These are phyloP conservation scores for Drosophila ananassae DNA, from an alignment of 1,140 invertebrate genomes.

Conservation along the genomic window DNA sequence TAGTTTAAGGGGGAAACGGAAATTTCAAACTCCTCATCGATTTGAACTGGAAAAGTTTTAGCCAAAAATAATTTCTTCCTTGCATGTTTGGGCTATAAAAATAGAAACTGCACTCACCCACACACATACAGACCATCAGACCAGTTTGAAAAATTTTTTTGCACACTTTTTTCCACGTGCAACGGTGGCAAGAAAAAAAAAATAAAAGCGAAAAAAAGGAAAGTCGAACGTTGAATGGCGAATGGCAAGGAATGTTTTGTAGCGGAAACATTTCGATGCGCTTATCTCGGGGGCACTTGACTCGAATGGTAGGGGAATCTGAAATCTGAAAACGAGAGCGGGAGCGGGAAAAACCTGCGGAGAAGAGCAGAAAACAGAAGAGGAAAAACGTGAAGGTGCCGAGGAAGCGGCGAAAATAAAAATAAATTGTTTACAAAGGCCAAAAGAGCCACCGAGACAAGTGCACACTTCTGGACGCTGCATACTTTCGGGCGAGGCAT, in stretches of 20 bases:
- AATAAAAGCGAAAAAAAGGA: neutral
- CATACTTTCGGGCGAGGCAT: conserved; percentile 48
- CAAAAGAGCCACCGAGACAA: conserved; percentile 58
- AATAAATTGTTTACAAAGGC: conserved; percentile 64
- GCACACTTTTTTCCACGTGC: conserved; percentile 11
- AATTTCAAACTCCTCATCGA: conserved; percentile 25
- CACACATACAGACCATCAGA: conserved; percentile 12
- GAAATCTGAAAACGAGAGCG: conserved; percentile 1
- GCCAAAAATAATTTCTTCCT: conserved; percentile 37
- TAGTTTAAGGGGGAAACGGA: neutral
- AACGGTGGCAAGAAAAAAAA: neutral
- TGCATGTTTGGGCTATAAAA: conserved; percentile 55
- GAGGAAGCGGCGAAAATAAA: conserved; percentile 59
- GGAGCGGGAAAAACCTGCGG: conserved; percentile 20
- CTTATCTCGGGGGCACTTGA: conserved; percentile 75
- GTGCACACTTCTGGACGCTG: conserved; percentile 63
- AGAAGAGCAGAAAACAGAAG: conserved; percentile 7
- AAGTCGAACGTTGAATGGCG: neutral
- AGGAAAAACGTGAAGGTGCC: conserved; percentile 32
- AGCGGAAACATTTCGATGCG: conserved; percentile 68
- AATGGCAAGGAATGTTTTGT: conserved; percentile 44
- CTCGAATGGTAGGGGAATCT: conserved; percentile 19
- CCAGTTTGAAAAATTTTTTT: neutral
- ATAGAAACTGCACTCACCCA: conserved; percentile 34
- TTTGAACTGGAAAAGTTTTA: conserved; percentile 20